Percentiles rank a stretch among this genome's conserved stretches.
Conservation (phyloP, 2,797 vertebrate species). For the Diplodus puntazzo region DNA sequence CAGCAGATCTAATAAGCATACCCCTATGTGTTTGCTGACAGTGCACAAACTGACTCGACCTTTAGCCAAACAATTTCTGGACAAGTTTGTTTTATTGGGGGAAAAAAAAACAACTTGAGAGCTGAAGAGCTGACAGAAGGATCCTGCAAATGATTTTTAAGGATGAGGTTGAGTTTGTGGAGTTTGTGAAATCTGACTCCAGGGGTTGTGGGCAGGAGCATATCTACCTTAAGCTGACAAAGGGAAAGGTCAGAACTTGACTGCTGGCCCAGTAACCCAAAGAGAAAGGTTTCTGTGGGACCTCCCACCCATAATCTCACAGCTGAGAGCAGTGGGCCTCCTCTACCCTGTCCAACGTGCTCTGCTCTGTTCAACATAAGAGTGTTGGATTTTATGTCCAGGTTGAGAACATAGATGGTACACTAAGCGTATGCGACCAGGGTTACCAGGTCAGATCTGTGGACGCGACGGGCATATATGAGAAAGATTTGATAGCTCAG, state of each 20-base stretch:
- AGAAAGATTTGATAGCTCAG: background rate
- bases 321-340: conserved; percentile 19
- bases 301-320: conserved; percentile 45
- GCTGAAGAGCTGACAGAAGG: conserved; percentile 41
- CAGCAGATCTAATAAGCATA: conserved; percentile 51
- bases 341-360: conserved; percentile 28
- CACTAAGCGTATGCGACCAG: conserved; percentile 19
- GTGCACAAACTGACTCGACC: conserved; percentile 61
- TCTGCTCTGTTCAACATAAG: conserved; percentile 50
- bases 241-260: conserved; percentile 66
- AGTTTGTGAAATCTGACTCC: conserved; percentile 67
- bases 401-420: conserved; percentile 51
- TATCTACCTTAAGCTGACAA: conserved; percentile 54
- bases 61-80: conserved; percentile 41
- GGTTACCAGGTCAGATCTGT: conserved; percentile 44
- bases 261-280: conserved; percentile 52
- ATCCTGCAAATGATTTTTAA: conserved; percentile 37
- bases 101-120: conserved; percentile 7
- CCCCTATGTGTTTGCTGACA: conserved; percentile 64
- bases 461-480: background rate
- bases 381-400: conserved; percentile 57
- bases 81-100: conserved; percentile 45
- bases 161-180: conserved; percentile 44
- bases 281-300: conserved; percentile 34
- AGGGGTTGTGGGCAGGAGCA: conserved; percentile 10